Base-by-base conservation (phyloP, 1,140 invertebrate genomes). In the Apis cerana region DNA sequence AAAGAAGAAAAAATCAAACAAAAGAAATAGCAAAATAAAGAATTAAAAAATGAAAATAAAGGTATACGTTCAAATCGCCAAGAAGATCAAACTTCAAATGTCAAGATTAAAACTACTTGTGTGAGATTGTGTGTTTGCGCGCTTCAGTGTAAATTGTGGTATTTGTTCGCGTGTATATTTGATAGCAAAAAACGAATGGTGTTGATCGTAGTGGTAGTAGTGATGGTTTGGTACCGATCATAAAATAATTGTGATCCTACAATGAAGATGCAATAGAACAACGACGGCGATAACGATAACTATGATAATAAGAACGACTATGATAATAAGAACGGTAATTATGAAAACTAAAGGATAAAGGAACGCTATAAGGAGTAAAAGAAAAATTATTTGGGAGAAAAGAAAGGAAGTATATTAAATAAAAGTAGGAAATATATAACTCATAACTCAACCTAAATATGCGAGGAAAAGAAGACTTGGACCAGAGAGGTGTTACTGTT, bases 401-500 rank as follows among this genome's bases (percentile, higher is more conserved):
- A 43, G 54, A 69, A 48, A 76, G 65, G 68, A 75, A 67, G 50
- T 48, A 68, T n/a, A 27, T 62, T 64, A 72, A 76, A 80, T 76
- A 87, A 58, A 64, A 67, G 13, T 86, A 84, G 82, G 82, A 88
- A 89, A 85, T 88, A 83, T 77, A 85, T 89, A 93, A 92, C 91
- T 93, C 89, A 93, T 92, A 94, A 93, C 90, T 94, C 91, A 92
- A 94, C 92, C 92, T 94, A 93, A 91, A 92, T 92, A 93, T 94
- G 90, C 92, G 90, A 94, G 92, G 93, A 93, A 94, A 92, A 94
- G 92, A 94, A 94, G 92, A 94, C 90, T 94, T 94, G 94, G 93
- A 94, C 94, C 93, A 94, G 93, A 94, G 93, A 94, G 93, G 92
- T 94, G 93, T 93, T 94, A 93, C 91, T 94, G 92, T 94, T 94